Evolutionary conservation across 2,888 invertebrate genomes (phyloP), one percentile per base, ranked within the genome.

Genomic region (Diogma glabrata): DNA sequence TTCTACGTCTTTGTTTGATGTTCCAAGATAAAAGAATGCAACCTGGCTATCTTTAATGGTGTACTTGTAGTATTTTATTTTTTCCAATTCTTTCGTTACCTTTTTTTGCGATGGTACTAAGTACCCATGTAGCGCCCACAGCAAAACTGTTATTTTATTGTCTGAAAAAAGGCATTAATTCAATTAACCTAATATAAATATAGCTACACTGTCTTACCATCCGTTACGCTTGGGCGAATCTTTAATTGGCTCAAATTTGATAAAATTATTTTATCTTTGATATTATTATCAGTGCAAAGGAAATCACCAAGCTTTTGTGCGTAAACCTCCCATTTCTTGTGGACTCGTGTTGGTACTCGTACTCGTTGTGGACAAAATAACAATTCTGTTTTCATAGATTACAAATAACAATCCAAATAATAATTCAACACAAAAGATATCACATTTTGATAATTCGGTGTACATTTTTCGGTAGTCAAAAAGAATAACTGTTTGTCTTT

Each of bases 141-240:
- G 33, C 14, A 33, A 33, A 33, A 12, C 33, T 33, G 33, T 10
- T 14, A 14, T 33, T 33, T 33, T 33, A 14, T 14, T 33, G 14
- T 33, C 33, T 33, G 33, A 33, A 33, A 33, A 14, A 33, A 33
- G n/a, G n/a, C n/a, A n/a, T n/a, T n/a, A n/a, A n/a, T n/a, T n/a
- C n/a, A n/a, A n/a, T n/a, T n/a, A n/a, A n/a, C n/a, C n/a, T n/a
- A 30, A 30, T n/a, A 30, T 30, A 30, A 30, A 7, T 7, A 30
- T 30, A n/a, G 3, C 4, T 33, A 33, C 33, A 14, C 33, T 33
- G 14, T 12, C 12, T 33, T 33, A 33, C 33, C 33, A 14, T 33
- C 33, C 14, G 33, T 33, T 33, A 33, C 12, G 33, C 14, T 33
- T 10, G 33, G 5, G 14, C 5, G 33, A 4, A 4, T 10, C 14